phyloP scores from a whole-genome alignment of 2,113 vertebrate species.

The Otocyon megalotis region DNA sequence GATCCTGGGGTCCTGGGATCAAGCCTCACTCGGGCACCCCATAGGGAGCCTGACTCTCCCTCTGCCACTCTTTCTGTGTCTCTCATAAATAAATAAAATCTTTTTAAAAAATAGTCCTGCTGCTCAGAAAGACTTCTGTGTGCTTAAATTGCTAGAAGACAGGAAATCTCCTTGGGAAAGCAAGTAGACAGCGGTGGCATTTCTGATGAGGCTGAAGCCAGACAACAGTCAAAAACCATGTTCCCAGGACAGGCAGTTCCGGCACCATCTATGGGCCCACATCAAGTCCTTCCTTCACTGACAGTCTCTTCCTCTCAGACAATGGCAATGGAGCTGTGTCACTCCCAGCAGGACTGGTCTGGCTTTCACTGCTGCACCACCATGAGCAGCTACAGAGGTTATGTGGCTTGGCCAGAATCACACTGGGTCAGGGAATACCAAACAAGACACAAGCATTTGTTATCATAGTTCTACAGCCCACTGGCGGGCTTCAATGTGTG shows the following conservation, averaged over 20 bases:
- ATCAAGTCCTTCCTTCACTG: background rate
- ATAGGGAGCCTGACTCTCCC: too few relatives aligned
- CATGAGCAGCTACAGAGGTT: background rate
- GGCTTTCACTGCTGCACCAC: background rate
- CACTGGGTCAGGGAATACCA: background rate
- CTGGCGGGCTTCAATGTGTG: background rate
- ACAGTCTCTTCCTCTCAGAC: background rate
- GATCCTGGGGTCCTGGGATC: too few relatives aligned
- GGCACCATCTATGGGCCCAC: rapidly evolving
- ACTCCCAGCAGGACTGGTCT: background rate
- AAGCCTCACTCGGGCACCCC: too few relatives aligned
- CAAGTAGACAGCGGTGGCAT: background rate
- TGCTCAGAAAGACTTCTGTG: background rate
- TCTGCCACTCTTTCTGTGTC: too few relatives aligned
- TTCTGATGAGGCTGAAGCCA: background rate
- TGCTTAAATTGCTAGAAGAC: background rate
- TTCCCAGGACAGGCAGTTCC: too few relatives aligned
- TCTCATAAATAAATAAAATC: too few relatives aligned
- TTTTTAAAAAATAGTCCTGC: background rate
- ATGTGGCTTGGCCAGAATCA: background rate
- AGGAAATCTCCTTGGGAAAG: background rate
- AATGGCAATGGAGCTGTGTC: background rate
- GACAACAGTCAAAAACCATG: background rate
- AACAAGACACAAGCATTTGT: background rate
- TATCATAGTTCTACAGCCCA: background rate